phyloP scores from a whole-genome alignment of 2,888 invertebrate genomes.

The Ecliptopera silaceata region DNA sequence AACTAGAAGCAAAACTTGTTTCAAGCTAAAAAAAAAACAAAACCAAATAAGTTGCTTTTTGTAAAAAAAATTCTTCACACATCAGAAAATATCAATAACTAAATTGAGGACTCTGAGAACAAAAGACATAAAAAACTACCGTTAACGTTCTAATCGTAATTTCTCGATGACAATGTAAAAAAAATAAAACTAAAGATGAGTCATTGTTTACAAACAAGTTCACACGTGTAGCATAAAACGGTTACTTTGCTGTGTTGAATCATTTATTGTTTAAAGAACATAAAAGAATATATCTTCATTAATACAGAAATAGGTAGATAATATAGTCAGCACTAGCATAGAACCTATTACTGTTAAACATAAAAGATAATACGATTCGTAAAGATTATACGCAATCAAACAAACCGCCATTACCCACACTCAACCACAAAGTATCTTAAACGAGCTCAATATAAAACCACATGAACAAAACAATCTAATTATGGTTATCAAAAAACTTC shows the following conservation, averaged over 20 bases:
- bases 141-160: constrained; percentile 14
- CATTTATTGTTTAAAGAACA: not conserved
- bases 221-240: constrained; percentile 22
- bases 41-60: too few relatives aligned
- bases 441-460: constrained; percentile 11
- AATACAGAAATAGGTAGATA: not conserved
- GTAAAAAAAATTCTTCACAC: not conserved
- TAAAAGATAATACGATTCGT: constrained; percentile 2
- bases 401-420: not conserved
- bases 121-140: constrained; percentile 1
- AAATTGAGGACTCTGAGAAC: not conserved
- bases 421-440: constrained; percentile 1
- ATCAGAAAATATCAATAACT: not conserved
- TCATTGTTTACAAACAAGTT: constrained; percentile 22
- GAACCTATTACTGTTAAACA: not conserved
- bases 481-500: constrained; percentile 27
- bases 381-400: constrained; percentile 11
- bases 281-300: not conserved
- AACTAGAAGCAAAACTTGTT: not conserved
- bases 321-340: not conserved
- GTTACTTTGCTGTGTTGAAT: constrained; percentile 8
- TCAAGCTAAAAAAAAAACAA: not conserved
- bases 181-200: constrained; percentile 16
- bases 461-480: constrained; percentile 26
- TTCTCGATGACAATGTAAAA: constrained; percentile 29